Evolutionary conservation across 1,140 invertebrate species (phyloP), one percentile per base, ranked within the genome.

Genomic region (Heliothis subflexa): DNA sequence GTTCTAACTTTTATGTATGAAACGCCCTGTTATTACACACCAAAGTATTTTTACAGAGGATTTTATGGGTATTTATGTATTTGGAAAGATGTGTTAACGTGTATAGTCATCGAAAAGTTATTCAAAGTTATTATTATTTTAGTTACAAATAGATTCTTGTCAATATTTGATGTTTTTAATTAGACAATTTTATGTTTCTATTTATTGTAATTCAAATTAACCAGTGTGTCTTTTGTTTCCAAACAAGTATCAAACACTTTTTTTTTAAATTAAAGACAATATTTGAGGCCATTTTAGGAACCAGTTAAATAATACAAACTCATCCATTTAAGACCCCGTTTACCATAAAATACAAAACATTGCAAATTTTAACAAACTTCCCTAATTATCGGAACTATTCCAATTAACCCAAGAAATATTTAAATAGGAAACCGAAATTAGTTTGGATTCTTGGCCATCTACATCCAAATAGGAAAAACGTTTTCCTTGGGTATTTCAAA

Each of bases 1-100:
- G 73, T 82, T 79, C 68, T 79, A 76, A 82, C 78, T 82, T 71
- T 77, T 79, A 77, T 82, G 73, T 76, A 66, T 72, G 49, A 79
- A 82, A 72, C 55, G 57, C 45, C 40, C 57, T 76, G 66, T 71
- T 81, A 75, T 76, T 71, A 81, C 71, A 79, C 59, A 59, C 71
- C 50, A 25, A 71, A 25, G 68, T 59, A 73, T 59, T 73, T 57
- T 73, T 73, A 49, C 21, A 50, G 21, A 59, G 40, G 71, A 49
- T 61, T 73, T 73, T 73, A 49, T 73, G 55, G 55, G 54, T 40
- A n/a, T 18, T 25, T n/a, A 59, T 25, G 21, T 25, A 25, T 25
- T 25, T 25, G 21, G 21, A 25, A 25, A 25, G 21, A 25, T 2
- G 21, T 25, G 21, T 25, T 25, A 25, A 25, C n/a, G 47, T 73